Percentiles rank a stretch among this genome's conserved stretches.
These are phyloP conservation scores for Aphodius granarius DNA, from an alignment of 2,888 invertebrate genomes.

Conservation along the genomic window DNA sequence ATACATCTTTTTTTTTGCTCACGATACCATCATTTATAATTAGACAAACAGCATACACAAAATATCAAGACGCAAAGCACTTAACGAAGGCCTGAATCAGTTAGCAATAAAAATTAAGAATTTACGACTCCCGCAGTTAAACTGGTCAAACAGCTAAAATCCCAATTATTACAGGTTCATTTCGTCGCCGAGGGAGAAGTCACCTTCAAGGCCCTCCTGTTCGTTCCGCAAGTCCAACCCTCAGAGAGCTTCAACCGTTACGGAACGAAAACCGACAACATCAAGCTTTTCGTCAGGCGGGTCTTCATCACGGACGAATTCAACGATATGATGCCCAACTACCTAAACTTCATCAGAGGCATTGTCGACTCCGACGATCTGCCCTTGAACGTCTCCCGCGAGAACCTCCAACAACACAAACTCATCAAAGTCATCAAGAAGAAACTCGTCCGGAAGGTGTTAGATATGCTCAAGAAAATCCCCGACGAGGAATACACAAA, in stretches of 20 bases:
- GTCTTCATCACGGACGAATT: constrained; percentile 99
- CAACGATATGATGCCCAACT: constrained; percentile 99
- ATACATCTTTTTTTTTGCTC: too few relatives aligned
- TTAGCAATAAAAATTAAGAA: too few relatives aligned
- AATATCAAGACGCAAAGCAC: too few relatives aligned
- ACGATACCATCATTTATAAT: too few relatives aligned
- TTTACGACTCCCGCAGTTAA: too few relatives aligned
- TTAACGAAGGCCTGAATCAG: too few relatives aligned
- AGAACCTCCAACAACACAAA: constrained; percentile 98
- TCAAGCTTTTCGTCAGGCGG: constrained; percentile 94
- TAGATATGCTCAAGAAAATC: constrained; percentile 98
- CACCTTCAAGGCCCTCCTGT: constrained; percentile 95
- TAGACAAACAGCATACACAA: too few relatives aligned
- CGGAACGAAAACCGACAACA: constrained; percentile 91
- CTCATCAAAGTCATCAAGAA: constrained; percentile 99
- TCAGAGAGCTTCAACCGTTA: constrained; percentile 94
- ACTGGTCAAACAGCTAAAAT: too few relatives aligned
- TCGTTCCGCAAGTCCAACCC: constrained; percentile 89
- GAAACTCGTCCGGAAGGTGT: constrained; percentile 94
- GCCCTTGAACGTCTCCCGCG: constrained; percentile 96
- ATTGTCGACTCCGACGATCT: constrained; percentile 99
- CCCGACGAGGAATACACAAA: constrained; percentile 83
- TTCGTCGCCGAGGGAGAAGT: constrained; percentile 99
- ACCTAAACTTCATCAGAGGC: constrained; percentile 92
- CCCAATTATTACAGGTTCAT: too few relatives aligned